A percentile compares a stretch with the other conserved stretches of the same genome.
Conservation (phyloP, 2,888 invertebrate genomes). For the Cerceris ruficornis region DNA sequence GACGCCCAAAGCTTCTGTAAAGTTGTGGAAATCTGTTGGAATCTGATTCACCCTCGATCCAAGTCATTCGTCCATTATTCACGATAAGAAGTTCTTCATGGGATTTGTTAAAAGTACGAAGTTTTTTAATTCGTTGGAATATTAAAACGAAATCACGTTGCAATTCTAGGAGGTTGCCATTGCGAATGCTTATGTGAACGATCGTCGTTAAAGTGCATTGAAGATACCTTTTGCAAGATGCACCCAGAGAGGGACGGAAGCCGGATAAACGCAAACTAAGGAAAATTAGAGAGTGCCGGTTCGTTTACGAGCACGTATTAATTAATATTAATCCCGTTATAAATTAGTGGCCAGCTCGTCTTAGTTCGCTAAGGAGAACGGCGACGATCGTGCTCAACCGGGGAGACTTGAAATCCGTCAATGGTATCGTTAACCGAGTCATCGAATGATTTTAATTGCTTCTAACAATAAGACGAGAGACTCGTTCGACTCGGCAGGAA, state of each 20-base stretch:
- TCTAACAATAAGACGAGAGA: conserved; percentile 16
- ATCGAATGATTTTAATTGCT: conserved; percentile 53
- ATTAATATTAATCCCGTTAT: conserved; percentile 68
- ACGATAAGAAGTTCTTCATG: too few relatives aligned
- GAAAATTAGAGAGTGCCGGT: not conserved
- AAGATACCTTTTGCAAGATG: too few relatives aligned
- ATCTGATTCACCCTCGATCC: not conserved
- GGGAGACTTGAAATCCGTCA: conserved; percentile 30
- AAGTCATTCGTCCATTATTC: too few relatives aligned
- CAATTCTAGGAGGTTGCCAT: too few relatives aligned
- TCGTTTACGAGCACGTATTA: conserved; percentile 32
- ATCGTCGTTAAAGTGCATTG: too few relatives aligned
- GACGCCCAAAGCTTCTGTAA: not conserved
- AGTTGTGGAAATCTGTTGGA: not conserved
- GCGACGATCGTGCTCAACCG: not conserved
- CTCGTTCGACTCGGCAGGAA: conserved; percentile 2
- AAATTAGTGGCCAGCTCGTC: conserved; percentile 52
- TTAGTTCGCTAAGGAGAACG: not conserved
- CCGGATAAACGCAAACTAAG: not conserved
- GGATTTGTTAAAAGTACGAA: too few relatives aligned
- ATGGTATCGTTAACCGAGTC: conserved; percentile 32
- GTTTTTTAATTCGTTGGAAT: too few relatives aligned
- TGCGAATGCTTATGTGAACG: too few relatives aligned
- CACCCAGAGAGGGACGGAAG: not conserved
- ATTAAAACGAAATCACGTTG: too few relatives aligned